Percentiles rank a stretch among this genome's conserved stretches.
These are phyloP conservation scores for Lucilia sericata DNA, from an alignment of 1,140 invertebrate genomes.

Conservation along the genomic window DNA sequence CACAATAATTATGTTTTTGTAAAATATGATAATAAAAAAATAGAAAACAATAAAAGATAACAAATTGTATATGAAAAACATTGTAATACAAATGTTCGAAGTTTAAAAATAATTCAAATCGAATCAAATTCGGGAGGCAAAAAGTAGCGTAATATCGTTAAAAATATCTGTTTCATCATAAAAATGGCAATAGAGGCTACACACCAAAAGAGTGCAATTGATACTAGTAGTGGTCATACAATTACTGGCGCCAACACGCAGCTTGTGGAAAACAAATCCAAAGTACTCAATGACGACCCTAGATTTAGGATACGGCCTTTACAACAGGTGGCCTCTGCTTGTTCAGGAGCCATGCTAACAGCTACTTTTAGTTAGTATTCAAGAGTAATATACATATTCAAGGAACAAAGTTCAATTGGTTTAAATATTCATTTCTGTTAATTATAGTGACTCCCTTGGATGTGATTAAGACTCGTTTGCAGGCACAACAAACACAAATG, in stretches of 20 bases:
- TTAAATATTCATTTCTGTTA: constrained; percentile 32
- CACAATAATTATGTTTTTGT: constrained; percentile 11
- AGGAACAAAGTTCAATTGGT: constrained; percentile 20
- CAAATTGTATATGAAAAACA: too few relatives aligned
- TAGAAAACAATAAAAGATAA: neutral
- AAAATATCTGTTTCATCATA: neutral
- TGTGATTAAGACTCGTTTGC: constrained; percentile 97
- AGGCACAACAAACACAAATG: constrained; percentile 82
- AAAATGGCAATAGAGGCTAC: neutral
- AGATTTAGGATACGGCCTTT: constrained; percentile 82
- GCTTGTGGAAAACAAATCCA: neutral
- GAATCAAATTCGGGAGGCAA: neutral
- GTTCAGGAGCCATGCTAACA: constrained; percentile 89
- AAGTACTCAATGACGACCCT: constrained; percentile 72
- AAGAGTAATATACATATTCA: neutral
- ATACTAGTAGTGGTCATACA: neutral
- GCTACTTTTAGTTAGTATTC: constrained; percentile 83
- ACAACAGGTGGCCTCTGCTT: constrained; percentile 92
- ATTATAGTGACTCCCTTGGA: constrained; percentile 96
- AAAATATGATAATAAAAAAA: neutral
- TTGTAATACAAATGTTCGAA: neutral
- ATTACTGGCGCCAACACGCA: neutral
- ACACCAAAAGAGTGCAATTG: neutral
- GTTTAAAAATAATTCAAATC: neutral
- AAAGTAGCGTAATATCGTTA: neutral